Base-by-base conservation (phyloP, 2,888 invertebrate species). In the Chloroclystis v-ata region DNA sequence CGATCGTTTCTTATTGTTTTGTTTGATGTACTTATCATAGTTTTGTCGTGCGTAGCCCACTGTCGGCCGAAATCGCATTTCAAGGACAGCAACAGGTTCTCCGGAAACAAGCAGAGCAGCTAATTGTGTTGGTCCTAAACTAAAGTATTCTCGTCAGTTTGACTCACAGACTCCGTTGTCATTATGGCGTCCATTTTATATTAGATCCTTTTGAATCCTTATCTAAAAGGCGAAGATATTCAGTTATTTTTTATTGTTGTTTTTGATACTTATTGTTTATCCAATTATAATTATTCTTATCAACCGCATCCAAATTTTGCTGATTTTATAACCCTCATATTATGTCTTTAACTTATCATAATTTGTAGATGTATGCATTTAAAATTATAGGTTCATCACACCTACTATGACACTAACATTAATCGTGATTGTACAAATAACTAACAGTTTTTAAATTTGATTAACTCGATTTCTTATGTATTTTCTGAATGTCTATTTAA, bases 71-170 rank as follows among this genome's bases (percentile, higher is more conserved):
- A 49, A 44, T 44, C 49, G 37, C 35, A 41, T 32, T 41, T 49
- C 49, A 49, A 49, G 49, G 49, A 44, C 49, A 44, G 44, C 44
- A 49, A 49, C 49, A 49, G 44, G 49, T 49, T 49, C 44, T 49
- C 49, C 49, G 49, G 49, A 49, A 49, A 49, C 44, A 44, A 44
- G 49, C 49, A 44, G 40, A 41, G 44, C 49, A 44, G 44, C 49
- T 44, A 44, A 49, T 49, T 49, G 49, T 49, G 40, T 49, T 44
- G 32, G 37, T 44, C 44, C 40, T 43, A 39, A 39, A 39, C 39
- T 39, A 43, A 43, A 28, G 47, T 43, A 35, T 39, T 39, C 43
- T 38, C 33, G 43, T 48, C 26, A 29, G 29, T 43, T 39, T 29
- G 33, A 43, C 26, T 38, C 13, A 25, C 35, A 35, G 39, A 35